phyloP scores from a whole-genome alignment of 2,888 invertebrate species.

The Cosmopolites sordidus region DNA sequence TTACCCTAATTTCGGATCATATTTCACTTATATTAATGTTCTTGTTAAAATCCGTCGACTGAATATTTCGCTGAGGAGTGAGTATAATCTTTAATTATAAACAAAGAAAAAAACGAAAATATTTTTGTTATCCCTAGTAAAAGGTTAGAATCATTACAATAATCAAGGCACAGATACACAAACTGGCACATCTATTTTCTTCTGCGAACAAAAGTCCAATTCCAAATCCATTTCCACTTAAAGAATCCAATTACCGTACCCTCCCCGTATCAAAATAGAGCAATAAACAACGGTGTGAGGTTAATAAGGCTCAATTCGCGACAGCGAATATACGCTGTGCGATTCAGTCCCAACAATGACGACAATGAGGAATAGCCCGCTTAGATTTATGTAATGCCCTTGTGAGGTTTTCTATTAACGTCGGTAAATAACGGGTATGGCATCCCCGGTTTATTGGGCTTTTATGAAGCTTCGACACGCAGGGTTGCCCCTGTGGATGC shows the following conservation, averaged over 20 bases:
- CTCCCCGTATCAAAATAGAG: constrained; percentile 16
- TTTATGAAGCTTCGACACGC: constrained; percentile 24
- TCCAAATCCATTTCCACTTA: constrained; percentile 2
- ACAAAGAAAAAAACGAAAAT: too few species aligned
- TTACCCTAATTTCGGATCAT: too few species aligned
- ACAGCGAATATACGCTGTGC: constrained; percentile 35
- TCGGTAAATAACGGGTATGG: constrained; percentile 16
- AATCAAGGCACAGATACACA: background rate
- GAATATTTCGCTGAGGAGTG: too few species aligned
- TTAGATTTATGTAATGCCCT: constrained; percentile 43
- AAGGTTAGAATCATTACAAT: too few species aligned
- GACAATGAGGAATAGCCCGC: constrained; percentile 45
- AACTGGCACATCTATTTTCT: background rate
- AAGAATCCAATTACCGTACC: constrained; percentile 5
- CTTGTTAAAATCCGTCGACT: too few species aligned
- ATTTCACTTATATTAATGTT: too few species aligned
- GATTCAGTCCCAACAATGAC: constrained; percentile 48
- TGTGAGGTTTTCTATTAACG: constrained; percentile 28
- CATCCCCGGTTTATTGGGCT: background rate
- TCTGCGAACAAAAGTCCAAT: background rate
- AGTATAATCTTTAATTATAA: too few species aligned
- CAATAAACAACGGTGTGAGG: constrained; percentile 21
- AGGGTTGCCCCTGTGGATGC: constrained; percentile 1
- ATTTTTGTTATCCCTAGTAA: too few species aligned
- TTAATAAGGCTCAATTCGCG: constrained; percentile 21